These are phyloP conservation scores for Catocala fraxini DNA, from an alignment of 2,888 invertebrate species.

Conservation along the genomic window DNA sequence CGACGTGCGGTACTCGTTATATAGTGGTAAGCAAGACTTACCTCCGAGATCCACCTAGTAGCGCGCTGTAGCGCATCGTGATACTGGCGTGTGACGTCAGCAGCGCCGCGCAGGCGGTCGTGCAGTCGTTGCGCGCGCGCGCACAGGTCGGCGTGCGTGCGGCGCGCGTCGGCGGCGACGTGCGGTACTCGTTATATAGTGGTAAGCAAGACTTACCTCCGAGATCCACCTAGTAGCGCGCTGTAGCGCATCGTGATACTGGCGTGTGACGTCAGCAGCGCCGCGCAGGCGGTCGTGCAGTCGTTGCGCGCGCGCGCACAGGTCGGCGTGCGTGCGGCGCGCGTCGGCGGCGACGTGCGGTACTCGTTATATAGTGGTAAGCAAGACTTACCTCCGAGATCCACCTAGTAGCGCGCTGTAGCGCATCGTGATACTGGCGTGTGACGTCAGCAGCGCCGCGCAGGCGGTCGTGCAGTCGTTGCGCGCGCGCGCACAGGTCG, in stretches of 20 bases:
- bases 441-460: constrained; percentile 90
- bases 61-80: constrained; percentile 95
- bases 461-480: constrained; percentile 93
- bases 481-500: constrained; percentile 94
- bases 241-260: constrained; percentile 94
- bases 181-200: too few relatives aligned
- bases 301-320: constrained; percentile 93
- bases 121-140: constrained; percentile 94
- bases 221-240: constrained; percentile 93
- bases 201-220: too few relatives aligned
- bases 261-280: constrained; percentile 86
- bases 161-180: constrained; percentile 92
- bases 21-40: constrained; percentile 57
- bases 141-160: constrained; percentile 94
- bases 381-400: constrained; percentile 91
- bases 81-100: constrained; percentile 87
- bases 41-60: constrained; percentile 92
- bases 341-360: constrained; percentile 93
- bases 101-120: constrained; percentile 94
- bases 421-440: constrained; percentile 91
- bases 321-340: constrained; percentile 93
- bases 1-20: too few relatives aligned
- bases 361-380: too few relatives aligned
- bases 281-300: constrained; percentile 94
- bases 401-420: constrained; percentile 94